Evolutionary conservation across 2,888 invertebrate genomes (phyloP), one percentile per base, ranked within the genome.

Genomic region (Cyrtodaria siliqua): DNA sequence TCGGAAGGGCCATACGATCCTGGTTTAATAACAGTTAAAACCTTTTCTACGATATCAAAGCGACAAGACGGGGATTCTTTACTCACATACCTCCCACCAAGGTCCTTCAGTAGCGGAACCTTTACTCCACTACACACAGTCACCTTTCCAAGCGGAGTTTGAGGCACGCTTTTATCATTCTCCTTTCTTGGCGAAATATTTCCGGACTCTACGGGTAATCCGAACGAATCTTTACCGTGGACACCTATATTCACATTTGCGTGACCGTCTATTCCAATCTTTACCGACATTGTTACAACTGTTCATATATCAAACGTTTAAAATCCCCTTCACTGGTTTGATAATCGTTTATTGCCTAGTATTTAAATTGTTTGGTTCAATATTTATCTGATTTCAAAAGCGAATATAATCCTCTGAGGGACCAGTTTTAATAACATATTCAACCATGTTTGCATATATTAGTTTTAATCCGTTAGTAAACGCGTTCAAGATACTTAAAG

Each of bases 21-120:
- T 4, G 79, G 72, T 26, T 79, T 72, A 24, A 79, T 76, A 2
- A 79, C 66, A 14, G 79, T 79, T 18, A 63, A 68, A 6, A 76
- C 75, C 38, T 57, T 67, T 38, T 79, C 79, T 2, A 79, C 72
- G n/a, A 79, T 79, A 55, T 79, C 79, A 64, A 79, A 79, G 8
- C 79, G 59, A 47, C 79, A 79, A 1, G 64, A 50, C 29, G 61
- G 67, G 16, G 53, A 44, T 18, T 52, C 59, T 29, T 40, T 49
- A 16, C 67, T 62, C 16, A 59, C 40, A 49, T 71, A 75, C 49
- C 61, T 76, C 4, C 44, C 55, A 27, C 74, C 68, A 16, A 79
- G 33, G 42, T 79, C 79, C 33, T 59, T 57, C 26, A 79, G 50
- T 9, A 67, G 20, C n/a, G 79, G 79, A 3, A 79, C 71, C 18